Evolutionary conservation across 2,113 vertebrate species (phyloP), one percentile per base, ranked within the genome.

Genomic region (Uria lomvia): DNA sequence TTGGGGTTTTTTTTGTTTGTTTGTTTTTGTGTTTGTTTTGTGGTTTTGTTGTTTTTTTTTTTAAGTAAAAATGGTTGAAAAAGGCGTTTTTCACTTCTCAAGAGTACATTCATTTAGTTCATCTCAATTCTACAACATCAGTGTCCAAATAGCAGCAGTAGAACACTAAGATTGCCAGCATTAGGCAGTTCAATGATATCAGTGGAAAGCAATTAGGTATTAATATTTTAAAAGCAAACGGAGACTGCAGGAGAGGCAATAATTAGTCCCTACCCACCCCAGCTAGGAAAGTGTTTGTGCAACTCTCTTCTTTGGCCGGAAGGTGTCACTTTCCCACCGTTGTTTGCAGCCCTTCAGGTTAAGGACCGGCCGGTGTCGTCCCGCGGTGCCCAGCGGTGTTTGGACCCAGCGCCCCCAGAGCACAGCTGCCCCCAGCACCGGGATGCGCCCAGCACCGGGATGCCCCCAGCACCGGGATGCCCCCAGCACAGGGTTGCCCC

Each of bases 291-390:
- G 20, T 1, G 26, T 40, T 6, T 19, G 15, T 92, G 96, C 86
- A 92, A 38, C 29, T 77, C 68, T 67, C n/a, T 4, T 1, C 4
- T 52, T 27, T 60, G 74, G 45, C 88, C 97, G 29, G 59, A 15
- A 97, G 97, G 47, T 96, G 97, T 95, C 97, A 72, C 95, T 59
- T 71, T 88, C 45, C 32, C 77, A 77, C 95, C 53, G 65, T 1
- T 9, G 42, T 67, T 87, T 59, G 43, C 22, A 73, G n/a, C 26
- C 4, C 15, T 5, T 45, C 30, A 1, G 5, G 16, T 10, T 6
- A 4, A 13, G 49, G 32, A 18, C 2, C 1, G 4, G 6, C 11
- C 4, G 4, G 2, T 14, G 34, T 1, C 1, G 0, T 3, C 5
- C 29, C 2, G 19, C 13, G 14, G 9, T 16, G 32, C 17, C 16